Evolutionary conservation across 2,113 vertebrate species (phyloP).

Genomic region (Entosphenus tridentatus): DNA sequence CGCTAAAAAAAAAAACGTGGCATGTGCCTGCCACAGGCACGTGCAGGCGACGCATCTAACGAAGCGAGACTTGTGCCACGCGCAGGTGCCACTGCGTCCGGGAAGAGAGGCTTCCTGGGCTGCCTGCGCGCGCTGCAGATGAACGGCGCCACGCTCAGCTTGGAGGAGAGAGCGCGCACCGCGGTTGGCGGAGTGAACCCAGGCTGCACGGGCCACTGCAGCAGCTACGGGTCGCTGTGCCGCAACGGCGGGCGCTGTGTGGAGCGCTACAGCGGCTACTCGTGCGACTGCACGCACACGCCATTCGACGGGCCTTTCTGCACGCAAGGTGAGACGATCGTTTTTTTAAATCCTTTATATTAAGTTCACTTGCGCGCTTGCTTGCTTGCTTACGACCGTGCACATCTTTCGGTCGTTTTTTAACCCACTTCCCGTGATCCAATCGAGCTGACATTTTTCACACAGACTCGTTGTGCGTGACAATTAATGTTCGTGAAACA

Average conservation of each 20-base stretch:
- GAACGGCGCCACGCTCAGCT: slow-evolving; percentile 52
- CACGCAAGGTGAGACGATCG: slow-evolving; percentile 27
- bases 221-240: slow-evolving; percentile 61
- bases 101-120: slow-evolving; percentile 71
- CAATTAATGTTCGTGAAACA: too few species aligned
- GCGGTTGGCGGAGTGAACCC: slow-evolving; percentile 41
- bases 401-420: too few species aligned
- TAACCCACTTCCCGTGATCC: too few species aligned
- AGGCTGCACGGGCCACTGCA: slow-evolving; percentile 66
- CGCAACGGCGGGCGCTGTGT: slow-evolving; percentile 45
- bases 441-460: too few species aligned
- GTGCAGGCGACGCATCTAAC: too few species aligned
- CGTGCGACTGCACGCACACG: slow-evolving; percentile 49
- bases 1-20: too few species aligned
- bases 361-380: too few species aligned
- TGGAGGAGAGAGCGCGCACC: slow-evolving; percentile 54
- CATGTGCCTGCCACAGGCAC: too few species aligned
- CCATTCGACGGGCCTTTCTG: slow-evolving; percentile 56
- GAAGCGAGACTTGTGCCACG: too few species aligned
- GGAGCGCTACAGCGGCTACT: slow-evolving; percentile 48
- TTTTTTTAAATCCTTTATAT: too few species aligned
- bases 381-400: too few species aligned
- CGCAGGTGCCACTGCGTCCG: slow-evolving; percentile 62
- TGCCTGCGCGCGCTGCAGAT: slow-evolving; percentile 63
- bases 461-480: too few species aligned